Conservation (phyloP, 2,888 invertebrate genomes). For the Ormyrus labotus region DNA sequence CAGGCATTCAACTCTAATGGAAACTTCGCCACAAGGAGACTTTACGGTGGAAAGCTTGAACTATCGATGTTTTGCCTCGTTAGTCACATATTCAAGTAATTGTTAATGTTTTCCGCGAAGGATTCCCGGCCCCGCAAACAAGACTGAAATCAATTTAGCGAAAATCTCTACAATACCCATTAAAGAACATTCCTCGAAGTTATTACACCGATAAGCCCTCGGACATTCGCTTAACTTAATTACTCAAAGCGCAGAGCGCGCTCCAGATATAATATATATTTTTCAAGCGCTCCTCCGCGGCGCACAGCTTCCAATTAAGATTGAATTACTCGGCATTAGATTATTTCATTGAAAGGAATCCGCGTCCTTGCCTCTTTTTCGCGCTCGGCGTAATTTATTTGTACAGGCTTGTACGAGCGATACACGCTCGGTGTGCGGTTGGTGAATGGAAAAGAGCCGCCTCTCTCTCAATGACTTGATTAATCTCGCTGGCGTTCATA, state of each 20-base stretch:
- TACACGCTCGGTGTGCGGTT: background rate
- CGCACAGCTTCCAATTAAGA: slow-evolving; percentile 34
- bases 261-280: background rate
- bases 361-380: background rate
- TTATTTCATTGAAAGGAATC: slow-evolving; percentile 6
- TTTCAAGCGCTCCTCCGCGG: background rate
- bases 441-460: slow-evolving; percentile 22
- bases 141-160: too few relatives aligned
- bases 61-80: too few relatives aligned
- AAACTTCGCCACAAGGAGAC: too few relatives aligned
- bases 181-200: too few relatives aligned
- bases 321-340: slow-evolving; percentile 12
- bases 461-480: slow-evolving; percentile 63
- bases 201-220: too few relatives aligned
- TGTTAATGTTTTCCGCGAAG: too few relatives aligned
- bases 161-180: too few relatives aligned
- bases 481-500: slow-evolving; percentile 64
- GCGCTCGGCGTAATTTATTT: slow-evolving; percentile 40
- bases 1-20: too few relatives aligned
- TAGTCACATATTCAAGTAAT: too few relatives aligned
- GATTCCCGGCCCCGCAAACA: too few relatives aligned
- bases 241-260: background rate
- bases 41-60: too few relatives aligned
- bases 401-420: background rate
- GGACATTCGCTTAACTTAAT: background rate